Percentiles rank a stretch among this genome's conserved stretches.
These are phyloP conservation scores for Sycophila sp. DNA, from an alignment of 1,140 invertebrate genomes.

Conservation along the genomic window DNA sequence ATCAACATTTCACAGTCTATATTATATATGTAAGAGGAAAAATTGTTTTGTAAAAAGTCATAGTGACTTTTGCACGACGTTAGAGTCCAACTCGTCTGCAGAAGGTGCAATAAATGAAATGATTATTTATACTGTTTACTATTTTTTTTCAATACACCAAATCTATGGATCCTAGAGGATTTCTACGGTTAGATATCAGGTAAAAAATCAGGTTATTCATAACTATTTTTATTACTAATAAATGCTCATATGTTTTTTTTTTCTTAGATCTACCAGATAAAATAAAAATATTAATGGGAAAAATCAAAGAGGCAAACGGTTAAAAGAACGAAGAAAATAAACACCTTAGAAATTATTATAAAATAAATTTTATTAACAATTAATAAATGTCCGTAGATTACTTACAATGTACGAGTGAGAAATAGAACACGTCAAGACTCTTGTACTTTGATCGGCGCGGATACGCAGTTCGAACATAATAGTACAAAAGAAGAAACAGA, in stretches of 20 bases:
- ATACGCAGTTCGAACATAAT: constrained; percentile 24
- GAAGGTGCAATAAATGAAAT: constrained; percentile 26
- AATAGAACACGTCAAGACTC: constrained; percentile 2
- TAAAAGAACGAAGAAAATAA: no score
- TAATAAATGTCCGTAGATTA: constrained; percentile 31
- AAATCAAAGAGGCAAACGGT: no score
- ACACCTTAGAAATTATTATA: constrained; percentile 24
- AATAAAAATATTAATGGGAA: no score
- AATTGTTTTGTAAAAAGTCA: constrained; percentile 29
- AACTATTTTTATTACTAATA: no score
- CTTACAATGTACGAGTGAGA: constrained; percentile 31
- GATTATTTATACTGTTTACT: not conserved
- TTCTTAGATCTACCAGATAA: no score
- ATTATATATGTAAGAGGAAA: constrained; percentile 20
- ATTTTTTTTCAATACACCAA: no score
- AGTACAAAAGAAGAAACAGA: constrained; percentile 29
- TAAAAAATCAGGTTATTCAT: no score
- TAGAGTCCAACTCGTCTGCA: constrained; percentile 30
- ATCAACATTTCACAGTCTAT: constrained; percentile 1
- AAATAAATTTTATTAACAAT: constrained; percentile 41
- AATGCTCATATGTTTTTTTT: no score
- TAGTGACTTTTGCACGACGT: constrained; percentile 24
- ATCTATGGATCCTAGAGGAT: no score
- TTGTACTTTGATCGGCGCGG: not conserved
- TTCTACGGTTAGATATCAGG: no score